These are phyloP conservation scores for Araneus ventricosus DNA, from an alignment of 1,140 invertebrate genomes.

Conservation along the genomic window DNA sequence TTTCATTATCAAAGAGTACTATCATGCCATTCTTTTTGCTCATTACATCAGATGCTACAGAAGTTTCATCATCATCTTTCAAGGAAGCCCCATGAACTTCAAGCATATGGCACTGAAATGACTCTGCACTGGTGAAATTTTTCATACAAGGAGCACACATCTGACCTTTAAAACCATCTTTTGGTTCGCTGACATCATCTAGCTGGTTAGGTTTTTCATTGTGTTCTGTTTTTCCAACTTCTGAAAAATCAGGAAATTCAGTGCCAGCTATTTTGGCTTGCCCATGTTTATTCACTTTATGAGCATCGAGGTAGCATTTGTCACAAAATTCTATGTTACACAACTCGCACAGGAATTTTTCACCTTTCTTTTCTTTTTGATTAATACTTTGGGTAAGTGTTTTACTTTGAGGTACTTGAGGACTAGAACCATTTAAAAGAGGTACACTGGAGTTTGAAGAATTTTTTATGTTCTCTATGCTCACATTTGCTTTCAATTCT, in stretches of 20 bases:
- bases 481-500: constrained; percentile 64
- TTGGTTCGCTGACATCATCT: constrained; percentile 46
- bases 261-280: neutral
- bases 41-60: neutral
- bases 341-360: constrained; percentile 80
- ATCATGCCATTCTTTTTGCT: constrained; percentile 45
- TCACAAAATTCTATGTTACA: constrained; percentile 85
- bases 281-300: constrained; percentile 83
- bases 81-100: constrained; percentile 68
- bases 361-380: constrained; percentile 77
- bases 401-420: constrained; percentile 61
- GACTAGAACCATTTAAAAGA: constrained; percentile 74
- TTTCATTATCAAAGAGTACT: constrained; percentile 51
- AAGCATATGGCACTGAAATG: constrained; percentile 71
- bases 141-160: constrained; percentile 74
- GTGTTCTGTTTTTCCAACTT: constrained; percentile 51
- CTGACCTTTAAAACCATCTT: constrained; percentile 51
- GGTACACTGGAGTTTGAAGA: constrained; percentile 47
- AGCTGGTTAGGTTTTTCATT: constrained; percentile 31
- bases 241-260: constrained; percentile 58
- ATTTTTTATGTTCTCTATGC: constrained; percentile 70
- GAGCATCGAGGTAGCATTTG: constrained; percentile 83
- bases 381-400: constrained; percentile 34
- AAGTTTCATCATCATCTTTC: constrained; percentile 66
- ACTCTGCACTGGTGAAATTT: constrained; percentile 70